These are phyloP conservation scores for Xanthorhoe spadicearia DNA, from an alignment of 2,888 invertebrate genomes.

Conservation along the genomic window DNA sequence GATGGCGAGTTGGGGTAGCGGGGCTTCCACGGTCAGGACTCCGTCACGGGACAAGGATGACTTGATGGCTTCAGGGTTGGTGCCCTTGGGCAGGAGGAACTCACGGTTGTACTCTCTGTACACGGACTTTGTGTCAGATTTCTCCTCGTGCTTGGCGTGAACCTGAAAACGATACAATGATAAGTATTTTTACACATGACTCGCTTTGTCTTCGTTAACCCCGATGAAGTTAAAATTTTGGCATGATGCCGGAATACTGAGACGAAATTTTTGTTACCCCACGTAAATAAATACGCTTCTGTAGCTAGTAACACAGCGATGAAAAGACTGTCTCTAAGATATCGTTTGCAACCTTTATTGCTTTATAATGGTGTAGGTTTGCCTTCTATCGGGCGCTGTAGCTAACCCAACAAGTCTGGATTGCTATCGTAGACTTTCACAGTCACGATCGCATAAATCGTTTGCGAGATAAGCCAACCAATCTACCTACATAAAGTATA, in stretches of 20 bases:
- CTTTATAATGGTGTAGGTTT: conserved; percentile 23
- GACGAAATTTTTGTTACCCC: conserved; percentile 53
- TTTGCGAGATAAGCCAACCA: conserved; percentile 23
- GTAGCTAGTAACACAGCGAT: conserved; percentile 60
- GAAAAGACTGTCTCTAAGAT: conserved; percentile 42
- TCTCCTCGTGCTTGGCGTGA: conserved; percentile 99
- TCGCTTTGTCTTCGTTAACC: conserved; percentile 57
- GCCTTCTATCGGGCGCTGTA: conserved; percentile 26
- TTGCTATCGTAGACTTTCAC: conserved; percentile 27
- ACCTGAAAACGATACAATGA: conserved; percentile 86
- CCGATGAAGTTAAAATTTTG: conserved; percentile 61
- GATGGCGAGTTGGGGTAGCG: conserved; percentile 93
- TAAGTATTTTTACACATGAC: conserved; percentile 35
- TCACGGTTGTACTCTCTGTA: conserved; percentile 99
- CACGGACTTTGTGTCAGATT: conserved; percentile 97
- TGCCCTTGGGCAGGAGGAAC: conserved; percentile 98
- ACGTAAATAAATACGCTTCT: conserved; percentile 55
- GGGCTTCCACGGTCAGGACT: conserved; percentile 98
- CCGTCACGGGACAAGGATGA: conserved; percentile 98
- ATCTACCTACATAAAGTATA: conserved; percentile 8
- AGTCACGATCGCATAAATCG: conserved; percentile 29
- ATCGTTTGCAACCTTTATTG: conserved; percentile 24
- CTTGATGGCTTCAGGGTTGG: conserved; percentile 97
- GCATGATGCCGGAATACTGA: conserved; percentile 64
- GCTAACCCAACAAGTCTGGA: conserved; percentile 32